These are phyloP conservation scores for Elaphurus davidianus DNA, from an alignment of 2,113 vertebrate species.

Conservation along the genomic window DNA sequence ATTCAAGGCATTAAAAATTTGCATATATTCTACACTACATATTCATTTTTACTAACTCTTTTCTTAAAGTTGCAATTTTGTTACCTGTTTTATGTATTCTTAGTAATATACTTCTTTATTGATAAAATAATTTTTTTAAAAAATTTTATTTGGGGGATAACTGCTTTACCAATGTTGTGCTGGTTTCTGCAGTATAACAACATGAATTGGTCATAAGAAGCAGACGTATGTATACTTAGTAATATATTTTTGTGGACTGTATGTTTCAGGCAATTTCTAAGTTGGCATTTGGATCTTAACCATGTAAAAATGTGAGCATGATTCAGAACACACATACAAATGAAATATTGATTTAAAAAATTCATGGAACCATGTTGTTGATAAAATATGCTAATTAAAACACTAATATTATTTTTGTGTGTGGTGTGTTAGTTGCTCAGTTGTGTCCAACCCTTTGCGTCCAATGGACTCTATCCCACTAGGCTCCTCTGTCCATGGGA, in stretches of 20 bases:
- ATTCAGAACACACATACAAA: neutral
- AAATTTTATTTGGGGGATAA: neutral
- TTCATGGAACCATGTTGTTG: neutral
- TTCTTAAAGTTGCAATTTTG: neutral
- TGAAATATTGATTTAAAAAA: neutral
- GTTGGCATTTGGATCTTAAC: neutral
- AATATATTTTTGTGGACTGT: neutral
- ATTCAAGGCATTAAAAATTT: neutral
- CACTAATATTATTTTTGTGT: neutral
- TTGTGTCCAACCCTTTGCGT: neutral
- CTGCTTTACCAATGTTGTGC: neutral
- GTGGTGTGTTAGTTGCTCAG: neutral
- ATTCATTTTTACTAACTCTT: neutral
- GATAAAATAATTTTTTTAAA: neutral
- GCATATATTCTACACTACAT: neutral
- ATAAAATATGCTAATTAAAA: neutral
- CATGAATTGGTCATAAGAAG: neutral
- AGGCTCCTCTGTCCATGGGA: neutral
- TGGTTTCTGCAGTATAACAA: neutral
- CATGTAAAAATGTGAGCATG: neutral
- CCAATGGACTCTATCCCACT: neutral
- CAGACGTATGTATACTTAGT: neutral
- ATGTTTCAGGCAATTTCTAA: neutral
- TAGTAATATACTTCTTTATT: neutral
- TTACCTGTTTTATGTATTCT: neutral